phyloP scores from a whole-genome alignment of 2,888 invertebrate species.

The Beris morrisii region DNA sequence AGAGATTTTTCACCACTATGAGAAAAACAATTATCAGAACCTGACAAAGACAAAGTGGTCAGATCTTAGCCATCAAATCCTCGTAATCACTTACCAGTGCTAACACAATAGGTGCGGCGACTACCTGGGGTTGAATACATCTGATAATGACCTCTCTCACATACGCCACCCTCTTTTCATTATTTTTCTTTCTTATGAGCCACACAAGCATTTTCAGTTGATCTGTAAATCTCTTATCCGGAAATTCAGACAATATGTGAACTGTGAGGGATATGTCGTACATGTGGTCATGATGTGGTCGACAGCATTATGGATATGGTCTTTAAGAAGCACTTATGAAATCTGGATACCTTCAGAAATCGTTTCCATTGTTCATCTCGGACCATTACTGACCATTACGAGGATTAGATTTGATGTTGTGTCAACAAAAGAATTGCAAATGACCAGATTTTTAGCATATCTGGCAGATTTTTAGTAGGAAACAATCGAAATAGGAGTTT shows the following conservation, averaged over 20 bases:
- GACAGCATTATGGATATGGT: too few species aligned
- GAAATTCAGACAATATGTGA: conserved; percentile 29
- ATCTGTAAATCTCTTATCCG: conserved; percentile 22
- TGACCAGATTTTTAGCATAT: conserved; percentile 31
- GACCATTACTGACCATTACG: conserved; percentile 35
- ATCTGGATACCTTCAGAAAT: conserved; percentile 18
- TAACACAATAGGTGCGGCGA: conserved; percentile 28
- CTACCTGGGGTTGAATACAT: conserved; percentile 29
- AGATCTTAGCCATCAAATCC: conserved; percentile 34
- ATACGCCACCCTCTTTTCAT: too few species aligned
- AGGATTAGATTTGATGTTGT: conserved; percentile 35
- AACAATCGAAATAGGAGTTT: conserved; percentile 29
- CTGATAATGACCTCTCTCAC: conserved; percentile 29
- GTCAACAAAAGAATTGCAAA: conserved; percentile 35
- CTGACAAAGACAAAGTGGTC: conserved; percentile 31
- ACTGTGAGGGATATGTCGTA: conserved; percentile 19
- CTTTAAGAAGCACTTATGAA: too few species aligned
- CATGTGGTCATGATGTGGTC: conserved; percentile 28
- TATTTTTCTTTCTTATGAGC: too few species aligned
- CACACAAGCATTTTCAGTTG: too few species aligned
- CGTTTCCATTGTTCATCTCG: conserved; percentile 17
- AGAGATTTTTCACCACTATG: background rate
- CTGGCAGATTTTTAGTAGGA: conserved; percentile 26
- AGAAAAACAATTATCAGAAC: conserved; percentile 19
- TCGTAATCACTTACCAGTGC: conserved; percentile 36